Evolutionary conservation across 2,113 vertebrate genomes (phyloP), one percentile per base, ranked within the genome.

Genomic region (Gambusia affinis): DNA sequence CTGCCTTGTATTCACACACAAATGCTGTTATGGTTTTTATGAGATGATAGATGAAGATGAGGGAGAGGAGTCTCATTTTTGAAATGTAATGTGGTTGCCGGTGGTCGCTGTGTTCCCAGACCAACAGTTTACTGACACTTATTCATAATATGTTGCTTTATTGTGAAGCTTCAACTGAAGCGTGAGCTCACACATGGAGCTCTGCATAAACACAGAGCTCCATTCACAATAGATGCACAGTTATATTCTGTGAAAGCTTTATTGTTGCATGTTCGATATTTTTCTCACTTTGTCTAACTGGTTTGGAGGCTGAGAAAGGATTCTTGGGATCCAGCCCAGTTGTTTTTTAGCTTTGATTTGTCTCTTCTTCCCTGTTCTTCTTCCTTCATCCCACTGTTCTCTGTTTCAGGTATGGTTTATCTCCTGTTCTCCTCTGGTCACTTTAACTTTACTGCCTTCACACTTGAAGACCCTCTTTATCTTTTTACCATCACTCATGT

Each of bases 81-180:
- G 62, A 87, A 84, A 87, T 85, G 79, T 67, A 67, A 63, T 78
- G 88, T 70, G 85, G 85, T 80, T 4, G 63, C 4, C 37, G 42
- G 42, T 70, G 79, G 75, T 85, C 88, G 71, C 79, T 83, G 75
- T 76, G 75, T 86, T 90, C 81, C 83, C 72, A 90, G 87, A 85
- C 82, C 75, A 67, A 88, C 77, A 76, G 72, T 78, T 91, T 84
- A 76, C 82, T 85, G 86, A 92, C 89, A 89, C 86, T 92, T 89
- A 88, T 89, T 90, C 78, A 71, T 65, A 76, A 90, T 88, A 75
- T 87, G 72, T 75, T 73, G 75, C 79, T 85, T 88, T 85, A 82
- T 82, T 83, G 82, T 67, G 70, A 67, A 47, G 65, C 75, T 86
- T 37, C 60, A 81, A 27, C 62, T 64, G 61, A 73, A 69, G 76